Base-by-base conservation (phyloP, 2,797 vertebrate species). In the Hephaestus fuliginosus region DNA sequence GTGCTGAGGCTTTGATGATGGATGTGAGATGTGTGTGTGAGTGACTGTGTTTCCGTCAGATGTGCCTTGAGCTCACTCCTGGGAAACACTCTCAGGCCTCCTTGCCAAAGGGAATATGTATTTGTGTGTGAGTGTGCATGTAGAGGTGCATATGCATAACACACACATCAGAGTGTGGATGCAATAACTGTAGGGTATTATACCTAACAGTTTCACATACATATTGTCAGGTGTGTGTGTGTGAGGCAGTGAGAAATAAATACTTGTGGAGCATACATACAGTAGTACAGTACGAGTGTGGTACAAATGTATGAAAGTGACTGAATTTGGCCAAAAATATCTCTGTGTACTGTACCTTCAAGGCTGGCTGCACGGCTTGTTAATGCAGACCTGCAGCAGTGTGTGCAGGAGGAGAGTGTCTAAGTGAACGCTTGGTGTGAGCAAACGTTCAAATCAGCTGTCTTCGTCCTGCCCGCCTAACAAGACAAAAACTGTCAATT, bases 1-100 rank as follows among this genome's bases (percentile, higher is more conserved):
- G 69, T 70, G 36, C 49, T 41, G 69, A 81, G 51, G 86, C 85
- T 90, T 85, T 86, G 87, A 87, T 85, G 90, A 89, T 86, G 78
- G 77, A 87, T 89, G 83, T 57, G 77, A 57, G 58, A 12, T 48
- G 30, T 5, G 33, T 70, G 49, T 43, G 48, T 18, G 17, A 13
- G 52, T 44, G 60, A 5, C 25, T 28, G 44, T 43, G 51, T n/a
- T 65, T 79, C 48, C 74, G 77, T 83, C 53, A 65, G 51, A 81
- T 66, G 36, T 71, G 75, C 71, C 64, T 77, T 36, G 33, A 73
- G 64, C 78, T 86, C 74, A 75, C 76, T 88, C 78, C 49, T 72
- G 76, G 70, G 86, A 86, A 88, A 85, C 57, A 64, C 66, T 53
- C 14, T 53, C 15, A 66, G 28, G 46, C 51, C 52, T 73, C 30